Conservation (phyloP, 2,888 invertebrate genomes). For the Glaucopsyche alexis region DNA sequence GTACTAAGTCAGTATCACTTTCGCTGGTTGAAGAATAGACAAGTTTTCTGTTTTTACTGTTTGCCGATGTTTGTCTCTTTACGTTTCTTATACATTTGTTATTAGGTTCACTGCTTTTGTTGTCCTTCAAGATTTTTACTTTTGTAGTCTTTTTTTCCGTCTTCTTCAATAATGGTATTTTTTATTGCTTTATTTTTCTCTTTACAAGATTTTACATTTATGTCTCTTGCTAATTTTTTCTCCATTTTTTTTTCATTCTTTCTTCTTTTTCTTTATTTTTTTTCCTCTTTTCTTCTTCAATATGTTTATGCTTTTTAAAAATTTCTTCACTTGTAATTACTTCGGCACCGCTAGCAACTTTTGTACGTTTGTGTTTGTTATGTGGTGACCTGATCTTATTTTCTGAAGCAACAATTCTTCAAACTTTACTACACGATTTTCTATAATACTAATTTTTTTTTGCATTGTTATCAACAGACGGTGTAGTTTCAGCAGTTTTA, state of each 20-base stretch:
- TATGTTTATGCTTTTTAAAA: background rate
- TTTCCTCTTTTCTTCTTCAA: background rate
- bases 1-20: background rate
- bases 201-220: background rate
- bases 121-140: slow-evolving; percentile 1
- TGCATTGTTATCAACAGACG: slow-evolving; percentile 2
- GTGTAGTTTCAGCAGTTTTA: background rate
- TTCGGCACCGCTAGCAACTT: background rate
- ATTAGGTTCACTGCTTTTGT: background rate
- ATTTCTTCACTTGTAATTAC: slow-evolving; percentile 9
- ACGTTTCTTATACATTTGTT: background rate
- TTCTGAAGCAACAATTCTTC: slow-evolving; percentile 5
- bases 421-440: slow-evolving; percentile 6
- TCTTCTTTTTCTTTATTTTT: background rate
- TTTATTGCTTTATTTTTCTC: background rate
- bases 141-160: background rate
- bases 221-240: background rate
- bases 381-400: background rate
- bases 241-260: background rate
- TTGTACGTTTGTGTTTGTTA: background rate
- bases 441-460: background rate
- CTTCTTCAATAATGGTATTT: background rate
- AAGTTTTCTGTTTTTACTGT: background rate
- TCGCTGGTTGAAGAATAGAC: background rate
- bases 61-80: background rate